Evolutionary conservation across 2,888 invertebrate species (phyloP), one percentile per base, ranked within the genome.

Genomic region (Erebia epiphron): DNA sequence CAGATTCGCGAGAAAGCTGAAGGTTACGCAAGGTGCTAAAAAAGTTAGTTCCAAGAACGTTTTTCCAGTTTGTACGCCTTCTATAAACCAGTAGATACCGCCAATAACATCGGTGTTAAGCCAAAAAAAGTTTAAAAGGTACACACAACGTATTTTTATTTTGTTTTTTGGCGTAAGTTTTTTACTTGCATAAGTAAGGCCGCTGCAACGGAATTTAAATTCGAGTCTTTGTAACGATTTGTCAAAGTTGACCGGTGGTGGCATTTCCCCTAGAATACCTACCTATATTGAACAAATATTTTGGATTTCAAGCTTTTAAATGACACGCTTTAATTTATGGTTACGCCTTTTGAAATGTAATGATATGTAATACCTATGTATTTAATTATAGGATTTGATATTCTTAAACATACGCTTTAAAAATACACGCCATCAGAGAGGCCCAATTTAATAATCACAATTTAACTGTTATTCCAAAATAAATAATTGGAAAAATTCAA

Each of bases 1-100:
- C 26, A 80, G 35, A 46, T 76, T 77, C 0, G 76, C 76, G 3
- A 86, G 70, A 1, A 75, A 73, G 50, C 78, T 79, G 1, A 82
- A 54, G 0, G 75, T 75, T 1, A 86, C 75, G 57, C 88, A 87
- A 0, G 89, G 89, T 0, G 83, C 79, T 0, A 78, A 76, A 57
- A 80, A 84, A 0, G 86, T 86, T 0, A 88, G 61, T 35, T 79
- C 78, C 0, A 78, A 77, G 4, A 88, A 83, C 8, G 77, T 81
- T 68, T 81, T 80, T 0, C 83, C 84, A 1, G 75, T 76, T 1
- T 26, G 18, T 1, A 84, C 75, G 0, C 83, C 84, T 10, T 77
- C 71, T 57, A 82, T 71, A 10, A 88, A 80, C 80, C 80, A 86
- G 2, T 73, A 71, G 11, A 87, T 62, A 0, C 76, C 83, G 0